Percentiles rank a stretch among this genome's conserved stretches.
These are phyloP conservation scores for Emydocephalus ijimae DNA, from an alignment of 2,113 vertebrate species.

Conservation along the genomic window DNA sequence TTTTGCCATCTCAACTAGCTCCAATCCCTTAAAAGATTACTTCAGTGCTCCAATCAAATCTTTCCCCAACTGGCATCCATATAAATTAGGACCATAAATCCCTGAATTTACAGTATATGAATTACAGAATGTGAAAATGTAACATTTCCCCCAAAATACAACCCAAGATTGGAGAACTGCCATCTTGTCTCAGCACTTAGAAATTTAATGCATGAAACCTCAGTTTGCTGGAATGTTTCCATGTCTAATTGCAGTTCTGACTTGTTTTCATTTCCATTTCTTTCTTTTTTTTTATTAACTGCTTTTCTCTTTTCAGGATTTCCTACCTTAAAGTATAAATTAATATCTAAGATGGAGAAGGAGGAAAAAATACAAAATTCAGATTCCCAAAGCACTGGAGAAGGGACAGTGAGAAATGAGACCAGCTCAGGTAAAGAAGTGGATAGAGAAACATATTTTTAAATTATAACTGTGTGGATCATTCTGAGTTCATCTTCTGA, in stretches of 20 bases:
- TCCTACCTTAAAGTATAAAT: background rate
- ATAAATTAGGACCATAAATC: background rate
- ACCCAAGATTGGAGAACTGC: background rate
- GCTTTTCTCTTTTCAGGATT: background rate
- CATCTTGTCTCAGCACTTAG: background rate
- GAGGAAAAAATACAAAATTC: background rate
- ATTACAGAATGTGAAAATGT: background rate
- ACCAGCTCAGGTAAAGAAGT: background rate
- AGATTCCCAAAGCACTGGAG: background rate
- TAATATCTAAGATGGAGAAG: background rate
- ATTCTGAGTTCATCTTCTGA: background rate
- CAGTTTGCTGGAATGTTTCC: background rate
- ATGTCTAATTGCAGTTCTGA: background rate
- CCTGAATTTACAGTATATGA: background rate
- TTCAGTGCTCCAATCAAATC: background rate
- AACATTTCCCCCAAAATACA: background rate
- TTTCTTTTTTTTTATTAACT: background rate
- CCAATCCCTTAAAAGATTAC: background rate
- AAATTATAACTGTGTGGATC: background rate
- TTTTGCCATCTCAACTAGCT: background rate
- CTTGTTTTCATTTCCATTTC: background rate
- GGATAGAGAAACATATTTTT: background rate
- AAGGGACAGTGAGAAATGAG: background rate
- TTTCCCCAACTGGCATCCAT: background rate
- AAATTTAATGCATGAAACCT: background rate